Evolutionary conservation across 1,140 invertebrate genomes (phyloP).

Genomic region (Cydia strobilella): DNA sequence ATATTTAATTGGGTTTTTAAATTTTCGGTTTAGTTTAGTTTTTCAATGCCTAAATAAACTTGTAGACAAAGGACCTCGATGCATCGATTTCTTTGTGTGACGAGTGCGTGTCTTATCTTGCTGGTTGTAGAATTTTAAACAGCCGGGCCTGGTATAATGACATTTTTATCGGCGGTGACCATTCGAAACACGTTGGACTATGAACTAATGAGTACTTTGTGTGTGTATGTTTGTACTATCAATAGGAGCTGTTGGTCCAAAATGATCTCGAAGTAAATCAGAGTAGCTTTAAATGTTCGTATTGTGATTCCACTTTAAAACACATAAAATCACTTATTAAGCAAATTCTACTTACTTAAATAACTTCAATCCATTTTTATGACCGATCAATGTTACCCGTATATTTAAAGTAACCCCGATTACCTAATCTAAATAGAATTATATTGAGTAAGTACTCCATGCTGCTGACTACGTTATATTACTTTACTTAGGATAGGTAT

Average conservation of each 20-base stretch:
- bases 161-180: constrained; percentile 23
- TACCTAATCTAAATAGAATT: background rate
- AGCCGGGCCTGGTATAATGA: constrained; percentile 1
- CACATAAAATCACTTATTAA: no score
- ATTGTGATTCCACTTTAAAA: no score
- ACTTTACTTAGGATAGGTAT: background rate
- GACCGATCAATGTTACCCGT: no score
- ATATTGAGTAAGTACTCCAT: background rate
- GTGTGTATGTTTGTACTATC: background rate
- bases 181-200: constrained; percentile 2
- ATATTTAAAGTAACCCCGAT: background rate
- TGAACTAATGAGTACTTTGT: background rate
- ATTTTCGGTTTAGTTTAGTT: no score
- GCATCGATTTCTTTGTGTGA: constrained; percentile 17
- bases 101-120: constrained; percentile 21
- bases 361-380: no score
- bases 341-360: no score
- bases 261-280: no score
- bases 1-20: no score
- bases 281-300: no score
- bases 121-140: background rate
- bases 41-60: background rate
- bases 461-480: background rate
- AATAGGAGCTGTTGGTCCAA: background rate
- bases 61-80: background rate